Base-by-base conservation (phyloP, 2,888 invertebrate species). In the Scaptomyza reducta region DNA sequence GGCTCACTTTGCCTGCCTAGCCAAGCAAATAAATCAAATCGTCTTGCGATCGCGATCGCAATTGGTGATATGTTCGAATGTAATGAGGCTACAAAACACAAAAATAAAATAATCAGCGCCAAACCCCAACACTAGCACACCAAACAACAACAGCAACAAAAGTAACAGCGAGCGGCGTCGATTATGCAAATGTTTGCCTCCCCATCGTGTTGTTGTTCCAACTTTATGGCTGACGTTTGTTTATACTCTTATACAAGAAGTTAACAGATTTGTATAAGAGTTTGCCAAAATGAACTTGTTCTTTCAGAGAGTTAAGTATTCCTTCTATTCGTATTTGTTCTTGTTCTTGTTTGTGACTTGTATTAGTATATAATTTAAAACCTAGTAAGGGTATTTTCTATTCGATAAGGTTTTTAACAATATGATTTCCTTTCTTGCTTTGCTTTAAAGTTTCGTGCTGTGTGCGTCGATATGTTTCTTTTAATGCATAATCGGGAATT, bases 21-120 rank as follows among this genome's bases (percentile, higher is more conserved):
- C 84, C 70, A 88, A 84, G 84, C 88, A 83, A 75, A 67, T 84
- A 84, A 84, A 84, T 75, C 77, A 74, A 87, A 87, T 75, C 78
- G 68, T 74, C 71, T 71, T 51, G 69, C 63, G 58, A 38, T 14
- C n/a, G 74, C 63, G 55, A 38, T 14, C 38, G 38, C 38, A 3
- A 73, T 61, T 51, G 67, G 84, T 88, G 88, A 87, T 88, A 86
- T 84, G 88, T 86, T 87, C 75, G 63, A 86, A 86, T 86, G 80
- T 86, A 84, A 84, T 84, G 80, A 79, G 87, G 63, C 74, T 72
- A 65, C 61, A 75, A 78, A 46, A 78, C 40, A 81, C 65, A 74
- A 60, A 57, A 68, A 65, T 38, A 71, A 38, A 67, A 75, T 40
- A 70, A 80, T 67, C 67, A 75, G 54, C 79, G 46, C 56, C 53